Evolutionary conservation across 2,797 vertebrate species (phyloP).

Genomic region (Hirundo rustica): DNA sequence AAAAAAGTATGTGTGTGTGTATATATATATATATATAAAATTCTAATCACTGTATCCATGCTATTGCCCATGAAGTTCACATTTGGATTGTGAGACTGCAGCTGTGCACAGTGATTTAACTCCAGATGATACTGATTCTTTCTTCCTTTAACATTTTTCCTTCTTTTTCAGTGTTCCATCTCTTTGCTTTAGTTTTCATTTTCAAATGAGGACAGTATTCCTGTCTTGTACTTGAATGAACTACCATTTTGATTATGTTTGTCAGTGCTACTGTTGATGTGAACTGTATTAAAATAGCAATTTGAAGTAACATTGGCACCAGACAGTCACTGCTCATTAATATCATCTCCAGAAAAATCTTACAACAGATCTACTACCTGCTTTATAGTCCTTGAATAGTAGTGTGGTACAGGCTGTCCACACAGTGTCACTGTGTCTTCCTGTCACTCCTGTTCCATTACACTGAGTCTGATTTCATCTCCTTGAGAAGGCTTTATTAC

Average conservation of each 20-base stretch:
- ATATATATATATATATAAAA: not conserved
- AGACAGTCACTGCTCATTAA: slow-evolving; percentile 31
- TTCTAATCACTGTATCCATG: not conserved
- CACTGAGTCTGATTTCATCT: not conserved
- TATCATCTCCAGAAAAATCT: not conserved
- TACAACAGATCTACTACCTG: not conserved
- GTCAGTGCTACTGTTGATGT: not conserved
- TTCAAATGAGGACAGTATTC: not conserved
- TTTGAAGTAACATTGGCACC: slow-evolving; percentile 12
- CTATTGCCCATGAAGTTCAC: not conserved
- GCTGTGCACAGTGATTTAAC: not conserved
- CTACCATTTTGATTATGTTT: slow-evolving; percentile 45
- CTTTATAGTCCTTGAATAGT: not conserved
- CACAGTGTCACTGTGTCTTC: not conserved
- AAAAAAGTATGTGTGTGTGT: too few relatives aligned
- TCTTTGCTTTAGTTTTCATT: not conserved
- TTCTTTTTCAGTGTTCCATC: not conserved
- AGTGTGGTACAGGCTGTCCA: not conserved
- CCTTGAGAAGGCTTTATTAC: not conserved
- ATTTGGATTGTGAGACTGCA: not conserved
- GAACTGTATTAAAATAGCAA: slow-evolving; percentile 43
- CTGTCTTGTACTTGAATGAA: not conserved
- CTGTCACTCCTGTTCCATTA: not conserved
- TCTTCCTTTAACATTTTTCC: not conserved
- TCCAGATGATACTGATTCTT: not conserved